phyloP scores from a whole-genome alignment of 2,888 invertebrate species.

The Chironomus riparius region DNA sequence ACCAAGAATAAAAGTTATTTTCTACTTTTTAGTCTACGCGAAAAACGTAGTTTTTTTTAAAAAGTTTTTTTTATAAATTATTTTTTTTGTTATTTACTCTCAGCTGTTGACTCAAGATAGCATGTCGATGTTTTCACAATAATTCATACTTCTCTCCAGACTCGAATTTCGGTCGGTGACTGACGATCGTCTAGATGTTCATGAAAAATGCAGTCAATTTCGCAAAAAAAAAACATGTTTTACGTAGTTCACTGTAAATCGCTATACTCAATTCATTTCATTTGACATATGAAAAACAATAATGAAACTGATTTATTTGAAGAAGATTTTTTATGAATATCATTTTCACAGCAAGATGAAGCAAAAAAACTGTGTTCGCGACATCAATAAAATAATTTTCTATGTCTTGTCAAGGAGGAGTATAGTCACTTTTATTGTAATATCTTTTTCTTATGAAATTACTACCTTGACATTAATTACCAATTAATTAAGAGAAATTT shows the following conservation, averaged over 20 bases:
- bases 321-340: neutral
- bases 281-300: conserved; percentile 2
- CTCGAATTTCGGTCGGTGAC: neutral
- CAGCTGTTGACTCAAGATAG: no score
- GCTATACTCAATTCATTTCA: neutral
- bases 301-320: conserved; percentile 8
- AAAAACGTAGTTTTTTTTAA: no score
- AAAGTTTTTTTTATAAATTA: no score
- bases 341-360: neutral
- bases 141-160: neutral
- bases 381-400: no score
- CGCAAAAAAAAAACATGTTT: neutral
- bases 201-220: conserved; percentile 2
- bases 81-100: neutral
- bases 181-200: neutral
- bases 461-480: neutral
- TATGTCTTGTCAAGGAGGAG: neutral
- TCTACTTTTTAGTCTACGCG: no score
- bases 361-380: neutral
- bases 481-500: no score
- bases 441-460: neutral
- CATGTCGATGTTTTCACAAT: neutral
- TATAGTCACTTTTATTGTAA: neutral
- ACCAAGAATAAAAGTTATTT: no score
- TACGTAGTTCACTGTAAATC: neutral